Evolutionary conservation across 1,140 invertebrate genomes (phyloP).

Genomic region (Drosophila jambulina): DNA sequence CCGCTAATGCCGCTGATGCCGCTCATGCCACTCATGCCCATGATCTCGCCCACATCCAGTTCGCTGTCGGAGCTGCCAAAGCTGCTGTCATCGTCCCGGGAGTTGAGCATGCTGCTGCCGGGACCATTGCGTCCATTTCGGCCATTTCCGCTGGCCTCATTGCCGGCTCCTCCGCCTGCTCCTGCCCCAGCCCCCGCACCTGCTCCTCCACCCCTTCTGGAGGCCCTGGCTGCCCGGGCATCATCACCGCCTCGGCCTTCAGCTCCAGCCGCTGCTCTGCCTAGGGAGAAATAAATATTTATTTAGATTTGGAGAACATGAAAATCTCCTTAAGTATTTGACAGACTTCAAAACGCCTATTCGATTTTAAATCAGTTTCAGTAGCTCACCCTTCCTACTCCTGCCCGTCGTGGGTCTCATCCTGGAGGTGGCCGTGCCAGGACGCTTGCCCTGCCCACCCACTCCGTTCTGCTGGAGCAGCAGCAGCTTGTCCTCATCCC

Average conservation of each 20-base stretch:
- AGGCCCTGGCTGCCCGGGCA: neutral
- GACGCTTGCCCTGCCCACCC: constrained; percentile 44
- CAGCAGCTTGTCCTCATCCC: constrained; percentile 74
- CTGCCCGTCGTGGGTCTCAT: constrained; percentile 79
- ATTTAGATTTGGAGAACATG: too few species aligned
- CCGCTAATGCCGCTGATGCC: constrained; percentile 46
- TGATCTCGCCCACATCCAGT: constrained; percentile 75
- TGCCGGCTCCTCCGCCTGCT: neutral
- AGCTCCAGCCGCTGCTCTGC: neutral
- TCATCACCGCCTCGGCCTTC: neutral
- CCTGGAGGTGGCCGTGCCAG: constrained; percentile 70
- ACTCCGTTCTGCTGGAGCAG: constrained; percentile 18
- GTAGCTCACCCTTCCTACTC: constrained; percentile 39
- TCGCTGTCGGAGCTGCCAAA: constrained; percentile 83
- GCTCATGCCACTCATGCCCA: constrained; percentile 61
- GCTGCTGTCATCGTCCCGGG: constrained; percentile 77
- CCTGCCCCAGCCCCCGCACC: neutral
- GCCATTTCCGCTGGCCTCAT: neutral
- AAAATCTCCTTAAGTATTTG: too few species aligned
- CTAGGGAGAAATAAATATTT: neutral
- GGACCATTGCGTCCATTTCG: constrained; percentile 46
- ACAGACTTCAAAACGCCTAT: too few species aligned
- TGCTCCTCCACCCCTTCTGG: neutral
- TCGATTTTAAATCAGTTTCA: too few species aligned
- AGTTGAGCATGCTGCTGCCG: constrained; percentile 52